Evolutionary conservation across 30 jellyfish, hydroid and myxozoan genomes (phyloP), one percentile per base, ranked within the genome.

Genomic region (Morbakka virulenta): DNA sequence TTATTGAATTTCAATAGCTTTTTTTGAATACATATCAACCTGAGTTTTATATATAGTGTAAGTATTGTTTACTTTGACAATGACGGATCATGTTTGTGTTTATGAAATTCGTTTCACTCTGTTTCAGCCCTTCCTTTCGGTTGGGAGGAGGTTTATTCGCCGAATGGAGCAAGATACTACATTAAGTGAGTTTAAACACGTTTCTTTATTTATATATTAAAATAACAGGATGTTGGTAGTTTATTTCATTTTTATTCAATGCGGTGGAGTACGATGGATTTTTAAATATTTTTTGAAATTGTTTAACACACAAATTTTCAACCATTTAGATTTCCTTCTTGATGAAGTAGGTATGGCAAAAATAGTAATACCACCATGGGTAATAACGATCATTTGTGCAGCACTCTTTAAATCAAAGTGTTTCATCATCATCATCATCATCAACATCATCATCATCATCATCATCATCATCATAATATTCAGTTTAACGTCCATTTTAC

Each of bases 91-190:
- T 11, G 61, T 11, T 47, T n/a, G 20, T 53, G 11, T 28, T 12
- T 53, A n/a, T 48, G 23, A 35, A 28, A n/a, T 13, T 69, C 11
- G 34, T 1, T 6, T 6, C 3, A 67, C 33, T 25, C 61, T 30
- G 2, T 64, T 76, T 4, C 69, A 88, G 96, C 96, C 13, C 82
- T 88, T 0, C 96, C 96, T 28, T 88, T 88, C 82, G 96, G 96
- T 17, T 88, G 96, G 96, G 96, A 88, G 66, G 96, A 88, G 33
- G 96, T 88, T 3, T 88, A 88, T 49, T 28, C 94, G 11, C 77
- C 94, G 22, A 90, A 88, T 64, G 96, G 96, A 14, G 47, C 88
- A 24, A 82, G 96, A 66, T 88, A 80, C 49, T 88, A 79, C 65
- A 88, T 88, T 80, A 88, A 88, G 96, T 88, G 53, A 81, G 94